These are phyloP conservation scores for Zaprionus camerounensis DNA, from an alignment of 1,140 invertebrate species.

Conservation along the genomic window DNA sequence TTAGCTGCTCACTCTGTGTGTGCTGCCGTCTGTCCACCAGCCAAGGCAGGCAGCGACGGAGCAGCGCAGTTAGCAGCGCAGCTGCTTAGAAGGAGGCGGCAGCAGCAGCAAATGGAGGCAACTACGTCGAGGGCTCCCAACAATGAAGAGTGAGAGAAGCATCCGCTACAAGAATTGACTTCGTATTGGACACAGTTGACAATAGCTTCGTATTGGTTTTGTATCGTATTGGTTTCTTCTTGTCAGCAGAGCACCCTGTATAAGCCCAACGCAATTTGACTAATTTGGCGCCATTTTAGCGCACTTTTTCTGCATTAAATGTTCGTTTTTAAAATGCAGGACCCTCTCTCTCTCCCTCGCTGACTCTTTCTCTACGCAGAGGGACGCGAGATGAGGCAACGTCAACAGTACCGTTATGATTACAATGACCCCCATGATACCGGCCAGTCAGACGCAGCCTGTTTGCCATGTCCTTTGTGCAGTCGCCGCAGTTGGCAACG, in stretches of 20 bases:
- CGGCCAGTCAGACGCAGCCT: slow-evolving; percentile 39
- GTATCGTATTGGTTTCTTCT: not conserved
- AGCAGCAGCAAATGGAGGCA: slow-evolving; percentile 31
- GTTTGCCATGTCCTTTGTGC: slow-evolving; percentile 43
- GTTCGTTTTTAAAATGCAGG: slow-evolving; percentile 30
- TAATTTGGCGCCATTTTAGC: slow-evolving; percentile 61
- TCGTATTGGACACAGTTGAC: slow-evolving; percentile 40
- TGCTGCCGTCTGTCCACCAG: slow-evolving; percentile 59
- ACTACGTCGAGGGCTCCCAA: slow-evolving; percentile 61
- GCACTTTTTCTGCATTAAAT: slow-evolving; percentile 48
- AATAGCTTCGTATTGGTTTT: not conserved
- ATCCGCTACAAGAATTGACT: slow-evolving; percentile 10
- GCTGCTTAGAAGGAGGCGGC: slow-evolving; percentile 11
- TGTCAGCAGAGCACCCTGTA: slow-evolving; percentile 50
- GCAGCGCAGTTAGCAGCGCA: slow-evolving; percentile 18
- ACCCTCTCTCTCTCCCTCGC: not conserved
- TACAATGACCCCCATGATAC: slow-evolving; percentile 74
- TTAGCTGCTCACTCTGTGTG: slow-evolving; percentile 59
- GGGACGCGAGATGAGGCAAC: slow-evolving; percentile 18
- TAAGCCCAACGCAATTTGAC: slow-evolving; percentile 37
- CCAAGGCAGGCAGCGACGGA: slow-evolving; percentile 21
- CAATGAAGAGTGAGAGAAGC: slow-evolving; percentile 11
- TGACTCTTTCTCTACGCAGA: not conserved
- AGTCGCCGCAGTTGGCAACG: slow-evolving; percentile 61
- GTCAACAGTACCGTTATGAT: slow-evolving; percentile 64